These are phyloP conservation scores for Anorthoa munda DNA, from an alignment of 2,888 invertebrate genomes.

Conservation along the genomic window DNA sequence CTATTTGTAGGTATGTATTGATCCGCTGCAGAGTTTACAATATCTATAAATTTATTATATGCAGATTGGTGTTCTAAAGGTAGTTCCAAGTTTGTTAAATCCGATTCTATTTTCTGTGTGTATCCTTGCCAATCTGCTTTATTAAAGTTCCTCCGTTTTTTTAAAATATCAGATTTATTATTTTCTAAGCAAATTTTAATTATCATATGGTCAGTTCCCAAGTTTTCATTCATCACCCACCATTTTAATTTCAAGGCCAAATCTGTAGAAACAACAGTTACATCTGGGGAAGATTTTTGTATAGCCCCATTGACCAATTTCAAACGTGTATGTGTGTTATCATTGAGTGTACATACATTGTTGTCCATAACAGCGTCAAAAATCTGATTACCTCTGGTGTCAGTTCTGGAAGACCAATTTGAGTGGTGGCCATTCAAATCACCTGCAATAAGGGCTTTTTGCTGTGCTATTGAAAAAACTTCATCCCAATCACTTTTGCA, in stretches of 20 bases:
- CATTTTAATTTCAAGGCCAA: conserved; percentile 1
- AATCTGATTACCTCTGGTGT: conserved; percentile 11
- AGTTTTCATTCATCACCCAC: conserved; percentile 1
- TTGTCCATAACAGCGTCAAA: background rate
- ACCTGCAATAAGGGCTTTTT: conserved; percentile 3
- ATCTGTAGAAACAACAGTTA: background rate
- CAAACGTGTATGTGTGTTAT: conserved; percentile 12
- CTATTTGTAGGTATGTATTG: background rate
- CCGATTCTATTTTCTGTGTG: background rate
- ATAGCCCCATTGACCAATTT: conserved; percentile 6
- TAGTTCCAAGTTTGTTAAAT: background rate
- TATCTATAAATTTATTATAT: conserved; percentile 1
- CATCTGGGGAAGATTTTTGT: conserved; percentile 4
- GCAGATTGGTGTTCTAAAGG: background rate
- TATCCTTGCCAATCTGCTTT: background rate
- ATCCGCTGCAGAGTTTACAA: background rate
- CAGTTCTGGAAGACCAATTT: conserved; percentile 9
- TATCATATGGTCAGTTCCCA: background rate
- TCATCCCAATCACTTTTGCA: conserved; percentile 3
- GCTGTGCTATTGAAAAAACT: background rate
- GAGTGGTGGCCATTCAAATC: conserved; percentile 11
- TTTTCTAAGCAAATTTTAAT: background rate
- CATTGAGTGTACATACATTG: background rate
- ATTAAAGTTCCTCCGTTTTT: conserved; percentile 1
- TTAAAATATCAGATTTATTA: background rate